Evolutionary conservation across 1,140 invertebrate species (phyloP).

Genomic region (Gyrodactylus bullatarudis): DNA sequence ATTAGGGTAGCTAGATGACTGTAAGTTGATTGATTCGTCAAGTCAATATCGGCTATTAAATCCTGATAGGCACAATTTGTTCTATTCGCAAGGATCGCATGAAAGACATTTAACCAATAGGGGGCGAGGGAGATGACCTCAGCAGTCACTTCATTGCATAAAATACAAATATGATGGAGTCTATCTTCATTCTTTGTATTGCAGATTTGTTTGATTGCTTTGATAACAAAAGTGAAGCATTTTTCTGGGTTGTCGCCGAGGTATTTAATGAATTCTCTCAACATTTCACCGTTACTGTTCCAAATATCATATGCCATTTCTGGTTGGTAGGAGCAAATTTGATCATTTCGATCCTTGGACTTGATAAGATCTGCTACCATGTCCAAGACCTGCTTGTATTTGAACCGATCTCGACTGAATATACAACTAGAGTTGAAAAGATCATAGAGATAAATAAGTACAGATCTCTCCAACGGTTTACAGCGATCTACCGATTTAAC

Average conservation of each 20-base stretch:
- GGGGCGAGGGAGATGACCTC: background rate
- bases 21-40: background rate
- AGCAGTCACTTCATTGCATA: background rate
- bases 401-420: background rate
- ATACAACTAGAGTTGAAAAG: background rate
- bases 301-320: background rate
- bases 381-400: background rate
- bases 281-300: background rate
- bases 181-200: background rate
- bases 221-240: background rate
- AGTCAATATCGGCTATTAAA: background rate
- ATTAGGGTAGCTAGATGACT: slow-evolving; percentile 1
- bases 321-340: background rate
- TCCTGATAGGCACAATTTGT: background rate
- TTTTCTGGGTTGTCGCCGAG: background rate
- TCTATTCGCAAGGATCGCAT: background rate
- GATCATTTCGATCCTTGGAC: background rate
- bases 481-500: background rate
- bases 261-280: background rate
- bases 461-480: background rate
- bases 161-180: background rate
- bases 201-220: background rate
- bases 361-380: background rate
- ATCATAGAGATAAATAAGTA: background rate
- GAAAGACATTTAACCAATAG: background rate